Conservation (phyloP, 2,113 vertebrate species). For the Chlamydotis undulata region DNA sequence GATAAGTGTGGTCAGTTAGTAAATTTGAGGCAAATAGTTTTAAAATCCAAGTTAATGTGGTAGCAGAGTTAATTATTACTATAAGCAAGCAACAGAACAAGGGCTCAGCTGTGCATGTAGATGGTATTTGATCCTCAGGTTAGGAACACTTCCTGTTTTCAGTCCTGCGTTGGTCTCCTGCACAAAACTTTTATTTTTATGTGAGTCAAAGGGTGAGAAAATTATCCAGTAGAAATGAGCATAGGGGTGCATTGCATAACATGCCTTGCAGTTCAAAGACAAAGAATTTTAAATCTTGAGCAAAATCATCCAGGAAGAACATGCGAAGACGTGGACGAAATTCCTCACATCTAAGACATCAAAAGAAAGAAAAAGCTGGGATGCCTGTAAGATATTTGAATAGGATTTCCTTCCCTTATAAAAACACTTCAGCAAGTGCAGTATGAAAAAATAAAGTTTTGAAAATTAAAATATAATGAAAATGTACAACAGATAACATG, state of each 20-base stretch:
- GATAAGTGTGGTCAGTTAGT: neutral
- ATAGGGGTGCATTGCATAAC: fast-evolving
- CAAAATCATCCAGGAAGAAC: neutral
- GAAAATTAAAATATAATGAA: neutral
- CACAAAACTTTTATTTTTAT: neutral
- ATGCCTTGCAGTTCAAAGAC: neutral
- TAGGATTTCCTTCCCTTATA: neutral
- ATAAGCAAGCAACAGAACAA: neutral
- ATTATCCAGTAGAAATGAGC: neutral
- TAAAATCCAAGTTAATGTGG: neutral
- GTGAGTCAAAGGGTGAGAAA: neutral
- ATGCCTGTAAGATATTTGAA: neutral
- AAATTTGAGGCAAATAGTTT: neutral
- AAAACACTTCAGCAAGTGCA: neutral
- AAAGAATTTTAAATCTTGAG: neutral
- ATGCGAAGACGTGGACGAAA: neutral
- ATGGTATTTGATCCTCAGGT: neutral
- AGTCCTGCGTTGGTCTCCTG: neutral
- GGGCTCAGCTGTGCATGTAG: fast-evolving
- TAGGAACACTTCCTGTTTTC: neutral
- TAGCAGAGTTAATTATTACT: neutral
- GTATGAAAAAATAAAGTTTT: neutral
- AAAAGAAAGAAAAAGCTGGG: neutral
- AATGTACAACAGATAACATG: neutral
- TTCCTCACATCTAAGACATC: neutral